A percentile compares a stretch with the other conserved stretches of the same genome.
Evolutionary conservation across 2,113 vertebrate genomes (phyloP).

Genomic region (Vireo altiloquus): DNA sequence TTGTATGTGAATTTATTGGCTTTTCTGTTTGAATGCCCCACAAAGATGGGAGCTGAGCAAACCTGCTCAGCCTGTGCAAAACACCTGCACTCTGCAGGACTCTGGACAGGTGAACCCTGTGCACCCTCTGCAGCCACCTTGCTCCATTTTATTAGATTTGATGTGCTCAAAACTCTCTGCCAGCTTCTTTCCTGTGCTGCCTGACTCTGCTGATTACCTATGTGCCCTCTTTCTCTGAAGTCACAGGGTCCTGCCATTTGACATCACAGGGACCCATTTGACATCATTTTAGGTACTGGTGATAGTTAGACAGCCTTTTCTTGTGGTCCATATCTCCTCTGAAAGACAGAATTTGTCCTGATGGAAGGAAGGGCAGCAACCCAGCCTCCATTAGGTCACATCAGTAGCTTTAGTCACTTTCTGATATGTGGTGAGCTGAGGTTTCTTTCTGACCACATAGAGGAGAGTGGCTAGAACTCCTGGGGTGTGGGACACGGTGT

Average conservation of each 20-base stretch:
- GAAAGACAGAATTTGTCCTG: neutral
- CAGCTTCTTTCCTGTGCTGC: neutral
- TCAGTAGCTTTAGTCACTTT: neutral
- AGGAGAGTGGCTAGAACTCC: neutral
- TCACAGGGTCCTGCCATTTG: neutral
- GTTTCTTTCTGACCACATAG: neutral
- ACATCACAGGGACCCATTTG: too few species aligned
- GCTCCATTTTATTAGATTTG: neutral
- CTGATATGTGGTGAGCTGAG: neutral
- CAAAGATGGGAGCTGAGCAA: neutral
- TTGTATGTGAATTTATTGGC: neutral
- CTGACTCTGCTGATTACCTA: neutral
- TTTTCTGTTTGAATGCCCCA: neutral
- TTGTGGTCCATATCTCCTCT: neutral
- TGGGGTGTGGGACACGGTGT: neutral
- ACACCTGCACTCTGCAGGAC: neutral
- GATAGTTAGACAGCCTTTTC: neutral
- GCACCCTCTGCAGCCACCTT: neutral
- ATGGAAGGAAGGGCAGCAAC: neutral
- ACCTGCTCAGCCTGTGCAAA: neutral
- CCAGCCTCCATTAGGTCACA: neutral
- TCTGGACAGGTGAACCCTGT: neutral
- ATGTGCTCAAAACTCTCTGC: neutral
- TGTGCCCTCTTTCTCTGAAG: neutral
- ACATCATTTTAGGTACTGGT: neutral